A percentile compares a stretch with the other conserved stretches of the same genome.
These are phyloP conservation scores for Eptesicus fuscus DNA, from an alignment of 2,113 vertebrate genomes.

Conservation along the genomic window DNA sequence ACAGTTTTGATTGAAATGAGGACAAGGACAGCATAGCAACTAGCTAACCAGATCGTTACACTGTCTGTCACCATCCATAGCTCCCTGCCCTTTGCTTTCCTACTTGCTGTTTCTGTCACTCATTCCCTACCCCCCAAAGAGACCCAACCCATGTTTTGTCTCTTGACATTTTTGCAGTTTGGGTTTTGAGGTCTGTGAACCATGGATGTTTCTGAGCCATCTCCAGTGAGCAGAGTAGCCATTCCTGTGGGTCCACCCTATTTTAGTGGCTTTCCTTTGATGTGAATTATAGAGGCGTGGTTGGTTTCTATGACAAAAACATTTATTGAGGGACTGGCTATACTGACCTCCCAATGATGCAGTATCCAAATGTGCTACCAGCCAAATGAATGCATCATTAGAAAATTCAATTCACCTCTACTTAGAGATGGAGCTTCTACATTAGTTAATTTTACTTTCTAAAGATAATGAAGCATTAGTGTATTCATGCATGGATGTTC, in stretches of 20 bases:
- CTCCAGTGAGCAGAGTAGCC: not conserved
- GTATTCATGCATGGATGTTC: constrained; percentile 63
- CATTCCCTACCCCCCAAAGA: accelerated
- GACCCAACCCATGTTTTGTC: not conserved
- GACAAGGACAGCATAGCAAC: too few relatives aligned
- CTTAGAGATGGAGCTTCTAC: not conserved
- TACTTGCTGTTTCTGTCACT: not conserved
- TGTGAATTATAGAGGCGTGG: not conserved
- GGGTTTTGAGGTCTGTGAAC: not conserved
- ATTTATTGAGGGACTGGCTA: not conserved
- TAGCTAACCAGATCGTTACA: not conserved
- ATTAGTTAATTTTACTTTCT: constrained; percentile 48
- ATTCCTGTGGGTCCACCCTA: not conserved
- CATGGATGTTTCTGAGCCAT: not conserved
- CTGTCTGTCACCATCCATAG: too few relatives aligned
- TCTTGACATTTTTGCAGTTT: not conserved
- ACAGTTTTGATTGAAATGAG: not conserved
- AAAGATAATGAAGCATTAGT: constrained; percentile 66
- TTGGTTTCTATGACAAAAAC: not conserved
- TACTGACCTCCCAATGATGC: not conserved
- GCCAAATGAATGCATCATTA: not conserved
- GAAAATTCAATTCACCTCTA: not conserved
- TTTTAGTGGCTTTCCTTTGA: not conserved
- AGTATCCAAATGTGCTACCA: not conserved
- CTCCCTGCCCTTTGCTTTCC: not conserved